Evolutionary conservation across 2,113 vertebrate genomes (phyloP).

Genomic region (Corythornis vintsioides): DNA sequence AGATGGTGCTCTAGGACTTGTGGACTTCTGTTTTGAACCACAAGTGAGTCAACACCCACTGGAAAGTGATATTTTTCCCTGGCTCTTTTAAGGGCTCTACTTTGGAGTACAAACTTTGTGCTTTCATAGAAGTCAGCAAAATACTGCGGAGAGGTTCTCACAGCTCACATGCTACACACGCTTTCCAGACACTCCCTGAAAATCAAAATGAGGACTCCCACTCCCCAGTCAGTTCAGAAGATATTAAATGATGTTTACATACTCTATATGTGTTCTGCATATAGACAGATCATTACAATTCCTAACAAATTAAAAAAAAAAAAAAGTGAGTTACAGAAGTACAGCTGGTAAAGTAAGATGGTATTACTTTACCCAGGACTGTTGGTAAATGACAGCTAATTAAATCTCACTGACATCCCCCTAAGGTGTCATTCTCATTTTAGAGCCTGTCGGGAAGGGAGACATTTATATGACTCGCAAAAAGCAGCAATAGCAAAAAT

Average conservation of each 20-base stretch:
- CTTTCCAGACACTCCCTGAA: not conserved
- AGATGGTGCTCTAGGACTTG: not conserved
- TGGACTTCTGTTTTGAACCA: not conserved
- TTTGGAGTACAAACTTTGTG: not conserved
- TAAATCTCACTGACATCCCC: not conserved
- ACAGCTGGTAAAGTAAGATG: not conserved
- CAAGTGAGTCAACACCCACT: not conserved
- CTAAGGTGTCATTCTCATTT: not conserved
- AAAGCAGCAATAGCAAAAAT: not conserved
- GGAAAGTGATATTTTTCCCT: not conserved
- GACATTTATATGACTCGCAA: not conserved
- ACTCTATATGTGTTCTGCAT: not conserved
- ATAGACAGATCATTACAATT: not conserved
- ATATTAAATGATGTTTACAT: not conserved
- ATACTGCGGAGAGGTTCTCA: not conserved
- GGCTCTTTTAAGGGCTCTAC: not conserved
- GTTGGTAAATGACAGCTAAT: conserved; percentile 1
- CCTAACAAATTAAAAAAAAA: not conserved
- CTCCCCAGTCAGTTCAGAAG: not conserved
- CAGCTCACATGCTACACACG: not conserved
- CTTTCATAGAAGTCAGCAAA: not conserved
- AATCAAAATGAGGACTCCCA: not conserved
- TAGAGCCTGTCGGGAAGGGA: not conserved
- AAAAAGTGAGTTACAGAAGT: not conserved
- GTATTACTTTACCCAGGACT: not conserved